These are phyloP conservation scores for Chaetogeoica ovagalla DNA, from an alignment of 2,888 invertebrate species.

Conservation along the genomic window DNA sequence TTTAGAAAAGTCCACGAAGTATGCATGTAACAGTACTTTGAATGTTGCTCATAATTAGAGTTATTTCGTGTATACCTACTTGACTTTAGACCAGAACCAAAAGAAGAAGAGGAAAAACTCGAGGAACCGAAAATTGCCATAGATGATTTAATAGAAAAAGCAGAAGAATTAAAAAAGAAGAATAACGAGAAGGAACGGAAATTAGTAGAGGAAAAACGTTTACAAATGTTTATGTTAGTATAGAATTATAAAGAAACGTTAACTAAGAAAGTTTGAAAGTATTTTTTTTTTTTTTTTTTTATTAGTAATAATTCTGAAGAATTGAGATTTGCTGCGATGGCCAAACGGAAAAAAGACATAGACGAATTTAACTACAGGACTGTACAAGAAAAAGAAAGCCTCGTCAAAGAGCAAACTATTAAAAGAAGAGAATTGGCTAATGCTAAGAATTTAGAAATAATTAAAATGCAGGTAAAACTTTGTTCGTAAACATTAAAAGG, in stretches of 20 bases:
- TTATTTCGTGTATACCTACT: neutral
- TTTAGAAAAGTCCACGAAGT: conserved; percentile 15
- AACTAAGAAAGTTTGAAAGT: neutral
- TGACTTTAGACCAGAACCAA: conserved; percentile 18
- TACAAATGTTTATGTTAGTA: conserved; percentile 33
- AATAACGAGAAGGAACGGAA: conserved; percentile 17
- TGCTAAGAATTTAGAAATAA: neutral
- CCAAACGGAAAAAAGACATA: conserved; percentile 20
- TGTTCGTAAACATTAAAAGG: too few relatives aligned
- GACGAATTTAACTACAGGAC: conserved; percentile 13
- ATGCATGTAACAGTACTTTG: neutral
- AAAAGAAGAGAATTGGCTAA: conserved; percentile 19
- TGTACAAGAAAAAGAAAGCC: conserved; percentile 24
- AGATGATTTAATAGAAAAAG: conserved; percentile 15
- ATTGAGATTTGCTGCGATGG: conserved; percentile 10
- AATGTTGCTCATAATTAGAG: neutral
- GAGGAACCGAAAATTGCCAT: neutral
- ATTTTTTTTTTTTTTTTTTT: conserved; percentile 10
- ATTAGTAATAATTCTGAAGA: conserved; percentile 37
- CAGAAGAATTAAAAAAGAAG: neutral
- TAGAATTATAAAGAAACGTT: neutral
- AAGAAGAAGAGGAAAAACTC: neutral
- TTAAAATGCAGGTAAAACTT: conserved; percentile 7
- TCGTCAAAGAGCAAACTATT: conserved; percentile 19
- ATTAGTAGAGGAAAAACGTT: conserved; percentile 40